Conservation (phyloP, 2,113 vertebrate species). For the Periophthalmus modestus region DNA sequence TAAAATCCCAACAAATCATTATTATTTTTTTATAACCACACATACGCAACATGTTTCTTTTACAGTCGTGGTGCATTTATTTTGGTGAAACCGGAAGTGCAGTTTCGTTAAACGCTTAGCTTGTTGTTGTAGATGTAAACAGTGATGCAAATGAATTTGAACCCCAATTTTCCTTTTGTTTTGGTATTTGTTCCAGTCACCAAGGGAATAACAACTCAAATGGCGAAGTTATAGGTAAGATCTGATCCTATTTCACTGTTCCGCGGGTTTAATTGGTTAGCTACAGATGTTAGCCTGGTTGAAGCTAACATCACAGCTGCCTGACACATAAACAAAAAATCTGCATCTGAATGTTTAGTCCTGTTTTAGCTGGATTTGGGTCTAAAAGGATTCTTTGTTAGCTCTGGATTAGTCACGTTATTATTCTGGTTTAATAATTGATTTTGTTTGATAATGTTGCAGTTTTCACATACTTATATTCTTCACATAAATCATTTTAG, state of each 20-base stretch:
- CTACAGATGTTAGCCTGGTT: conserved; percentile 1
- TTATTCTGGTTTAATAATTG: not conserved
- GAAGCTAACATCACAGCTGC: not conserved
- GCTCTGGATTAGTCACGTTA: too few species aligned
- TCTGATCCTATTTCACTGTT: not conserved
- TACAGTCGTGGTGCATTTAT: not conserved
- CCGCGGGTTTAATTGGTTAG: not conserved
- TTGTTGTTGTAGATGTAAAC: not conserved
- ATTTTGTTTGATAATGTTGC: not conserved
- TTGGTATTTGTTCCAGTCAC: not conserved
- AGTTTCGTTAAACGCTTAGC: not conserved
- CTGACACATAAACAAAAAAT: not conserved
- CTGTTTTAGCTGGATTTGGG: not conserved
- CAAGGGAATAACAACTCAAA: not conserved
- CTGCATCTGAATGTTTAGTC: not conserved
- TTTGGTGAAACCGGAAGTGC: conserved; percentile 6
- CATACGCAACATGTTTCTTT: not conserved
- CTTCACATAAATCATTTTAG: not conserved
- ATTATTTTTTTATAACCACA: too few species aligned
- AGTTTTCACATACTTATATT: not conserved
- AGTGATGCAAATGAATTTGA: not conserved
- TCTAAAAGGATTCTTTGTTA: too few species aligned
- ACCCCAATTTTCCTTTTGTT: not conserved
- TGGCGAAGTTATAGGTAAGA: conserved; percentile 2
- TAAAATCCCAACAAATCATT: too few species aligned